Evolutionary conservation across 2,113 vertebrate genomes (phyloP).

Genomic region (Tauraco erythrolophus): DNA sequence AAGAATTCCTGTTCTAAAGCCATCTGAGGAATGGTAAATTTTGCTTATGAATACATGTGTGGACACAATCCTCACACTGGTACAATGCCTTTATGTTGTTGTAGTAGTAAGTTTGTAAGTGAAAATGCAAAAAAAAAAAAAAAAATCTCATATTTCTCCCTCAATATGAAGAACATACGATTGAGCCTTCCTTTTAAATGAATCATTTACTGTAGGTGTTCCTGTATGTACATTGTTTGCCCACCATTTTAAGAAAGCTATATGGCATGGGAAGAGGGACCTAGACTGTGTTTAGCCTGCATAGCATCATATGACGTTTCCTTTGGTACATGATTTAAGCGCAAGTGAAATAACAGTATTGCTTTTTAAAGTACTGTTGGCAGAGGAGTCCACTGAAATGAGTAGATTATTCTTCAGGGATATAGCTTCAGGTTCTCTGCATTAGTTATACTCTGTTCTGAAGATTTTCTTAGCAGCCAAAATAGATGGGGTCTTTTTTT

Average conservation of each 20-base stretch:
- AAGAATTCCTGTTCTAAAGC: neutral
- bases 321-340: neutral
- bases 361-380: neutral
- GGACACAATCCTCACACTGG: neutral
- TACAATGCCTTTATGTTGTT: neutral
- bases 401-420: slow-evolving; percentile 3
- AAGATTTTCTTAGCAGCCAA: neutral
- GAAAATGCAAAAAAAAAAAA: neutral
- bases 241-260: neutral
- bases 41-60: neutral
- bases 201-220: neutral
- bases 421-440: neutral
- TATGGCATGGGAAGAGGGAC: neutral
- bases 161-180: neutral
- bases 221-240: neutral
- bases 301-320: accelerated
- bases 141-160: neutral
- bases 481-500: neutral
- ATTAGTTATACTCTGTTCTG: neutral
- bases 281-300: neutral
- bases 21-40: neutral
- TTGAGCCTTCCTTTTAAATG: neutral
- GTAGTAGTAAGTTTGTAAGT: neutral
- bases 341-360: neutral
- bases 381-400: neutral